Evolutionary conservation across 1,140 invertebrate genomes (phyloP).

Genomic region (Drosophila fuyamai): DNA sequence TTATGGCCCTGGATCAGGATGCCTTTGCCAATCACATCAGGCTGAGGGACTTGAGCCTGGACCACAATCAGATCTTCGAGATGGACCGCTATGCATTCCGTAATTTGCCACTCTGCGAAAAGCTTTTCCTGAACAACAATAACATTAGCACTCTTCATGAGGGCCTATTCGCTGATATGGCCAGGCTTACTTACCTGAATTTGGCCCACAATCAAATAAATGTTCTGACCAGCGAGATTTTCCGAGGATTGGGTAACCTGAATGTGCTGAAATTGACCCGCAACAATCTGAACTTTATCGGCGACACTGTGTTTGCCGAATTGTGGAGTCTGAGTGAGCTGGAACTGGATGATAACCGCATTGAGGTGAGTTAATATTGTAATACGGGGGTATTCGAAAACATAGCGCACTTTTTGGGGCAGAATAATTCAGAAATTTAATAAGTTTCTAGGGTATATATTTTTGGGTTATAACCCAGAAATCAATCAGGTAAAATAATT

Average conservation of each 20-base stretch:
- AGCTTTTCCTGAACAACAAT: conserved; percentile 89
- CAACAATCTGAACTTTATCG: conserved; percentile 90
- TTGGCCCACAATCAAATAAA: conserved; percentile 89
- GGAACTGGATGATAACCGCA: conserved; percentile 89
- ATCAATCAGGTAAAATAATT: too few relatives aligned
- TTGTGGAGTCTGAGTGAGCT: conserved; percentile 89
- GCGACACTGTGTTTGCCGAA: conserved; percentile 90
- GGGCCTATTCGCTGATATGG: conserved; percentile 89
- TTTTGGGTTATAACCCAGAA: too few relatives aligned
- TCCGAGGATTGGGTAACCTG: conserved; percentile 89
- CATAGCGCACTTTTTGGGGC: too few relatives aligned
- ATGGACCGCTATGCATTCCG: conserved; percentile 89
- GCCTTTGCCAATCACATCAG: conserved; percentile 89
- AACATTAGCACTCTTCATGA: conserved; percentile 90
- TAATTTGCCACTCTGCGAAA: conserved; percentile 88
- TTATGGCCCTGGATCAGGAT: conserved; percentile 87
- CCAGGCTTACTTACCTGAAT: conserved; percentile 88
- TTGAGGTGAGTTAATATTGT: conserved; percentile 84
- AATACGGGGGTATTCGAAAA: too few relatives aligned
- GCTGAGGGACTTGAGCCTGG: conserved; percentile 88
- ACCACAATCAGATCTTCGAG: conserved; percentile 90
- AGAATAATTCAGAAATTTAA: too few relatives aligned
- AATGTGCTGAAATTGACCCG: conserved; percentile 88
- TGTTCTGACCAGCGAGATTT: conserved; percentile 89
- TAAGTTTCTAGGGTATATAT: too few relatives aligned